These are phyloP conservation scores for Drosophila chauvacae DNA, from an alignment of 1,140 invertebrate genomes.

Conservation along the genomic window DNA sequence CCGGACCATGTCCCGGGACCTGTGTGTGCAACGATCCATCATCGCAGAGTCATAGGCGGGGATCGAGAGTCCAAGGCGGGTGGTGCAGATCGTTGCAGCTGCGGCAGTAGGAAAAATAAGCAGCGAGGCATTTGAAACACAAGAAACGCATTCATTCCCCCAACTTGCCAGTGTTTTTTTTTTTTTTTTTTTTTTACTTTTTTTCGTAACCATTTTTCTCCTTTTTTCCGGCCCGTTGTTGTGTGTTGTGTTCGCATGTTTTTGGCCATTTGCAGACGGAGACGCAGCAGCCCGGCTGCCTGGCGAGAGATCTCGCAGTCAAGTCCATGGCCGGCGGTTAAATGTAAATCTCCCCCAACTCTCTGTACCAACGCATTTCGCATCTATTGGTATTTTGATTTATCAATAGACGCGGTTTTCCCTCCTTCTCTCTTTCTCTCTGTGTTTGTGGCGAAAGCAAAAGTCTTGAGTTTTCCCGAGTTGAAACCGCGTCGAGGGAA, in stretches of 20 bases:
- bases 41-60: conserved; percentile 43
- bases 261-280: conserved; percentile 72
- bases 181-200: conserved; percentile 13
- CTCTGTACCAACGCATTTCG: conserved; percentile 44
- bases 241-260: conserved; percentile 72
- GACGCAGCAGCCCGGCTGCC: conserved; percentile 13
- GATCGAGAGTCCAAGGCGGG: conserved; percentile 15
- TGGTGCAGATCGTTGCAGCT: conserved; percentile 31
- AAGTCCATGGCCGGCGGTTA: conserved; percentile 68
- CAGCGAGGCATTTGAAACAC: conserved; percentile 58
- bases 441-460: conserved; percentile 73
- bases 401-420: conserved; percentile 67
- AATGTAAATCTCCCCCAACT: conserved; percentile 66
- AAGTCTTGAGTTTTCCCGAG: conserved; percentile 40
- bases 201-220: conserved; percentile 16
- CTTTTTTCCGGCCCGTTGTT: conserved; percentile 19
- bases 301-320: conserved; percentile 22
- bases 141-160: conserved; percentile 77
- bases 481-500: conserved; percentile 53
- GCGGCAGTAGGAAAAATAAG: conserved; percentile 25
- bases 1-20: conserved; percentile 50
- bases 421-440: background rate
- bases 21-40: conserved; percentile 77
- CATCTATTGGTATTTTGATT: conserved; percentile 82
- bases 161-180: conserved; percentile 26